Evolutionary conservation across 2,113 vertebrate genomes (phyloP).

Genomic region (Melanerpes aurifrons): DNA sequence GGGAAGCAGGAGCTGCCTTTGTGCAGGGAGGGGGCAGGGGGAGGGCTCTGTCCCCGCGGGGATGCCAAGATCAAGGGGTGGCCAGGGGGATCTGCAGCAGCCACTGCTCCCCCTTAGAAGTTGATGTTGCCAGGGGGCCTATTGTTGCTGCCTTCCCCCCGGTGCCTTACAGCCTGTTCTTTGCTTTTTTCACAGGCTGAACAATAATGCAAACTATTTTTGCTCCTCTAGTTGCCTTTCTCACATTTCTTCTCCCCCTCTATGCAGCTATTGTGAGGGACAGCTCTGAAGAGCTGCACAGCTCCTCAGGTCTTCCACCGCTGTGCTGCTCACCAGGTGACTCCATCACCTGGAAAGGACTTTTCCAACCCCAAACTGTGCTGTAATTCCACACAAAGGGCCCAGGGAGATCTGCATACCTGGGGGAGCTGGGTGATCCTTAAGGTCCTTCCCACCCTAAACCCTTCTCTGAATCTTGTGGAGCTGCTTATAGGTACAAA

Average conservation of each 20-base stretch:
- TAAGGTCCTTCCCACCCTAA: no score
- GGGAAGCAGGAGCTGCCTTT: slow-evolving; percentile 47
- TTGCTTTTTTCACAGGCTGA: slow-evolving; percentile 57
- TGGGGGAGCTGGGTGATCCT: neutral
- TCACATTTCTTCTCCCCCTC: neutral
- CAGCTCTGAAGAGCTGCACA: neutral
- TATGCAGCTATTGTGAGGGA: slow-evolving; percentile 6
- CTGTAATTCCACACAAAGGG: neutral
- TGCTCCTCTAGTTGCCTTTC: slow-evolving; percentile 34
- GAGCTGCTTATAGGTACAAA: no score
- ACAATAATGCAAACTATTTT: slow-evolving; percentile 65
- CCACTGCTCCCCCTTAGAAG: slow-evolving; percentile 61
- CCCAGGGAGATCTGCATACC: slow-evolving; percentile 8
- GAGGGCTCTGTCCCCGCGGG: slow-evolving; percentile 45
- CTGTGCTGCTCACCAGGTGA: neutral
- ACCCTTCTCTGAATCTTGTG: no score
- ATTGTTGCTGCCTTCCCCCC: slow-evolving; percentile 55
- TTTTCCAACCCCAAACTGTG: no score
- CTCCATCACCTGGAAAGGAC: no score
- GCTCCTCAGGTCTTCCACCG: neutral
- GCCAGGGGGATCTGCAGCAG: slow-evolving; percentile 48
- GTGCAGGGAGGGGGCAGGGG: neutral
- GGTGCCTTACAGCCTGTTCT: slow-evolving; percentile 52
- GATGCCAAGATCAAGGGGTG: slow-evolving; percentile 49
- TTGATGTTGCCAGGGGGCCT: slow-evolving; percentile 70